Conservation (phyloP, 2,888 invertebrate species). For the Sesia apiformis region DNA sequence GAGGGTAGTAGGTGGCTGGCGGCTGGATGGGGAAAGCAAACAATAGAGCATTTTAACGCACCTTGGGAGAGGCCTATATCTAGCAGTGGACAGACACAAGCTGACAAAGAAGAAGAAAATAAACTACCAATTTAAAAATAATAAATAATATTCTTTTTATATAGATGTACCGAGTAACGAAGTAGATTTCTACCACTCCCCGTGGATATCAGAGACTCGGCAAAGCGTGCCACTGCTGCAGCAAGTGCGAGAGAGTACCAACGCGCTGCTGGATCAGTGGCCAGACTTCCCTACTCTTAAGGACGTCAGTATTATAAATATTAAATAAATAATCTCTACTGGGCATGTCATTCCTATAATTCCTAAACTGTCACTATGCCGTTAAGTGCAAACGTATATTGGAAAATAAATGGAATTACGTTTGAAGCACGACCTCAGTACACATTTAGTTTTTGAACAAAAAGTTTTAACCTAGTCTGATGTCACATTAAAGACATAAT, state of each 20-base stretch:
- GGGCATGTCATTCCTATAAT: too few relatives aligned
- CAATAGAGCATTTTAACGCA: too few relatives aligned
- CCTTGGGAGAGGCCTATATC: too few relatives aligned
- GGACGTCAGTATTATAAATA: slow-evolving; percentile 74
- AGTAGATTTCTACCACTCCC: slow-evolving; percentile 86
- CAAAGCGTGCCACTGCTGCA: slow-evolving; percentile 81
- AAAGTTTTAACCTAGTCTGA: too few relatives aligned
- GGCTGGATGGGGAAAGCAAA: neutral
- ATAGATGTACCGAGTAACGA: slow-evolving; percentile 37
- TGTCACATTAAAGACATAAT: too few relatives aligned
- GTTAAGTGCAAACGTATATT: too few relatives aligned
- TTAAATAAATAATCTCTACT: too few relatives aligned
- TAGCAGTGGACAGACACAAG: too few relatives aligned
- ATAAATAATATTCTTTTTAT: neutral
- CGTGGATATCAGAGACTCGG: slow-evolving; percentile 85
- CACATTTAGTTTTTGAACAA: too few relatives aligned
- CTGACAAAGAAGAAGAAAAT: neutral
- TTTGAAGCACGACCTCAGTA: too few relatives aligned
- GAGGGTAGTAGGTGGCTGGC: neutral
- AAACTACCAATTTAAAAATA: neutral
- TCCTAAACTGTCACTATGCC: too few relatives aligned
- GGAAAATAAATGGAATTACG: too few relatives aligned
- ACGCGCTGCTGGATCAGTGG: slow-evolving; percentile 83
- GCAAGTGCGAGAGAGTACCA: slow-evolving; percentile 75
- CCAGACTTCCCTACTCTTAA: slow-evolving; percentile 92